Evolutionary conservation across 2,888 invertebrate genomes (phyloP), one percentile per base, ranked within the genome.

Genomic region (Aricia artaxerxes): DNA sequence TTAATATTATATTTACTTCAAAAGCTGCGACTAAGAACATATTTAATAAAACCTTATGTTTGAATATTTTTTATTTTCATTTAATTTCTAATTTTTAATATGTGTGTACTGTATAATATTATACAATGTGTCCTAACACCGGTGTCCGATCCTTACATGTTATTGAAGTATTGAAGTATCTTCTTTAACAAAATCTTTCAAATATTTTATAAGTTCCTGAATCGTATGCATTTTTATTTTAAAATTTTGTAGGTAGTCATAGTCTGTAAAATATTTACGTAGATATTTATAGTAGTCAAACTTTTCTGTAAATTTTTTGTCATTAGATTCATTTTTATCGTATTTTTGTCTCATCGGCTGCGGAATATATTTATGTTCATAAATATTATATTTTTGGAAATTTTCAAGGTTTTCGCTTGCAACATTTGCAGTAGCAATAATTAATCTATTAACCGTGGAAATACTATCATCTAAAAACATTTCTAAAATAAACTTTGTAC

Each of bases 401-500:
- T 91, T 92, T 79, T 92, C 90, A 82, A 84, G 86, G 82, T 92
- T 91, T 84, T 94, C 93, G 77, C 87, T 85, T 4, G 93, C 83
- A 77, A 92, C 86, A 85, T 92, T 88, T 5, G 93, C 89, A 40
- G 89, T 85, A n/a, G 92, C 90, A 35, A 92, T 88, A 1, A 90
- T 86, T 73, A 91, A 80, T 84, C 89, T 89, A 82, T 92, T 93
- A 31, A 91, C 84, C 57, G 89, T 88, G 64, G 89, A 86, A 78
- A 88, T 86, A 85, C 88, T 88, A 79, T 92, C 93, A 64, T 94
- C 94, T 80, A 94, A 83, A 84, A 94, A 94, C 81, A 93, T 83
- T 38, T 89, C 88, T 84, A 90, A 89, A 5, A 92, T 78, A 85
- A 94, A 92, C 82, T 94, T 89, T 82, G 88, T 91, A 81, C 90